These are phyloP conservation scores for Poicephalus meyeri DNA, from an alignment of 2,113 vertebrate species.

Conservation along the genomic window DNA sequence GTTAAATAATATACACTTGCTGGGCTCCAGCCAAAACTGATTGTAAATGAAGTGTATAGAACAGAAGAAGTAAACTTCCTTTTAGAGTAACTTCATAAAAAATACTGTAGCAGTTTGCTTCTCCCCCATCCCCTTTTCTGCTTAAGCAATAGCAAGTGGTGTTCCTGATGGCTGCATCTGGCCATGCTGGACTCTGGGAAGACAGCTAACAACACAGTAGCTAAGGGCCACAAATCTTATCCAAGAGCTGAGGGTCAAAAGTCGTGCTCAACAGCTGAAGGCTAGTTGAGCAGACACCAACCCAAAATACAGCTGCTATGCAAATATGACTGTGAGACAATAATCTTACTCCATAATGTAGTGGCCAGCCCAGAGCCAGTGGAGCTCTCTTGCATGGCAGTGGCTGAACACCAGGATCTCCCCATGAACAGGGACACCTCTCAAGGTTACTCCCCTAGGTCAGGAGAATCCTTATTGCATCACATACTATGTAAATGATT, in stretches of 20 bases:
- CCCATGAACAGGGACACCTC: no score
- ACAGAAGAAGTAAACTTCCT: not conserved
- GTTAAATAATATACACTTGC: not conserved
- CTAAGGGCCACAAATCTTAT: not conserved
- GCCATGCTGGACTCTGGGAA: not conserved
- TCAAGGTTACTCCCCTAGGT: not conserved
- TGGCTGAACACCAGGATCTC: fast-evolving
- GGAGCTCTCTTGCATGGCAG: not conserved
- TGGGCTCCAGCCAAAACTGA: not conserved
- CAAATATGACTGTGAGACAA: not conserved
- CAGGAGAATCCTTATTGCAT: not conserved
- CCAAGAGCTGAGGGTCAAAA: not conserved
- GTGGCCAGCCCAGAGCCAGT: not conserved
- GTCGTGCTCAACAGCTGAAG: not conserved
- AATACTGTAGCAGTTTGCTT: not conserved
- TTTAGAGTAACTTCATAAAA: not conserved
- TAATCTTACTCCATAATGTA: not conserved
- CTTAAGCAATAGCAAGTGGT: not conserved
- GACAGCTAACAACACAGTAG: not conserved
- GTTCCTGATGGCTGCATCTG: fast-evolving
- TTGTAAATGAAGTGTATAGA: not conserved
- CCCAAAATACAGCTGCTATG: not conserved
- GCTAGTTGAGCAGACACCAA: not conserved
- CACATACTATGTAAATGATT: not conserved
- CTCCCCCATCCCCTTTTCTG: not conserved